Conservation (phyloP, 2,113 vertebrate species). For the Anarrhichthys ocellatus region DNA sequence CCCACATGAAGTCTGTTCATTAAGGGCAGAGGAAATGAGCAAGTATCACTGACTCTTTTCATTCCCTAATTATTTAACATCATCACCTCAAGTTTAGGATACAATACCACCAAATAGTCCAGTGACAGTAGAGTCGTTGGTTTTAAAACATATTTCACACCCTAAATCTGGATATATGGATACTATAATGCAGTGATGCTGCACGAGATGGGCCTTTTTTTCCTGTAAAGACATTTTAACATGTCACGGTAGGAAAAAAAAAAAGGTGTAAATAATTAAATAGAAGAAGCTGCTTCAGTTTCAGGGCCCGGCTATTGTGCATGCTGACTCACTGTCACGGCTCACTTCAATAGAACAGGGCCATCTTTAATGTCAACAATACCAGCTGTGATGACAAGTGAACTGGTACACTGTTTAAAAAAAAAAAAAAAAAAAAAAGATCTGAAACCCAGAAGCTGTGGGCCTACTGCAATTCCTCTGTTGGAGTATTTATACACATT, state of each 20-base stretch:
- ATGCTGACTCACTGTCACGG: background rate
- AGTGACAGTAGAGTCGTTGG: background rate
- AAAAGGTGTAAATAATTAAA: background rate
- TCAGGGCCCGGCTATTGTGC: background rate
- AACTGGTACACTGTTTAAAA: background rate
- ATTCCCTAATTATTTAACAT: background rate
- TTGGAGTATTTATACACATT: background rate
- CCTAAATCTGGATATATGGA: background rate
- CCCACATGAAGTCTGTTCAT: background rate
- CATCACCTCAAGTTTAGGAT: background rate
- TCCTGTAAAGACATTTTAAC: background rate
- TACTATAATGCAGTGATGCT: background rate
- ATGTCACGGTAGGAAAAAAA: background rate
- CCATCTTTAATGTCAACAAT: background rate
- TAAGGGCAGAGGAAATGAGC: background rate
- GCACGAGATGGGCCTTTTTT: background rate
- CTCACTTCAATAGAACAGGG: background rate
- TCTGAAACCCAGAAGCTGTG: background rate
- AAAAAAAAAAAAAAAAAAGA: background rate
- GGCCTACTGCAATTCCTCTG: background rate
- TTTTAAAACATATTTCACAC: background rate
- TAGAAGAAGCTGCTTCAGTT: slow-evolving; percentile 5
- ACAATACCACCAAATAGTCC: background rate
- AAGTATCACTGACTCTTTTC: background rate
- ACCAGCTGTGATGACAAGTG: background rate